A percentile compares a stretch with the other conserved stretches of the same genome.
Conservation (phyloP, 2,888 invertebrate genomes). For the Chymomyza procnemis region DNA sequence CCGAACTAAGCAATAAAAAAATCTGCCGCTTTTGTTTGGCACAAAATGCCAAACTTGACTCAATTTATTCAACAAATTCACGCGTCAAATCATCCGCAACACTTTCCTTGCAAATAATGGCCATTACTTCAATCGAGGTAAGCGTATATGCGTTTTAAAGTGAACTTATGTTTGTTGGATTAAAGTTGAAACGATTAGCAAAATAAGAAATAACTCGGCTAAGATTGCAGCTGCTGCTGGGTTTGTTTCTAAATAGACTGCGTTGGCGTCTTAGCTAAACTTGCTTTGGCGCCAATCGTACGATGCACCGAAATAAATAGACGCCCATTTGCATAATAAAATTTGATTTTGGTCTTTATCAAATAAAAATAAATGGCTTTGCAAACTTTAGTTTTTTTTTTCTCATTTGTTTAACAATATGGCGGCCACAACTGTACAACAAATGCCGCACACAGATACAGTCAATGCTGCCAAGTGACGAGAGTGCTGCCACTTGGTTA, state of each 20-base stretch:
- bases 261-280: slow-evolving; percentile 63
- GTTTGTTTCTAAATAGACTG: slow-evolving; percentile 69
- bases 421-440: slow-evolving; percentile 45
- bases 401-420: slow-evolving; percentile 34
- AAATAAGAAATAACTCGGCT: slow-evolving; percentile 45
- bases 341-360: neutral
- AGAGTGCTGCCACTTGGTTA: slow-evolving; percentile 35
- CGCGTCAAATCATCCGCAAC: slow-evolving; percentile 82
- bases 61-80: slow-evolving; percentile 82
- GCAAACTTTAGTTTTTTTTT: neutral
- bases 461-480: neutral
- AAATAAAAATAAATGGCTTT: neutral
- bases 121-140: slow-evolving; percentile 89
- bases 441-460: slow-evolving; percentile 26
- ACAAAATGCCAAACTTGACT: slow-evolving; percentile 82
- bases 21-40: slow-evolving; percentile 88
- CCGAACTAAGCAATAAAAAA: slow-evolving; percentile 81
- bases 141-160: slow-evolving; percentile 56
- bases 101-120: slow-evolving; percentile 87
- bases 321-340: neutral
- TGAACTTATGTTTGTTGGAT: slow-evolving; percentile 33
- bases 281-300: slow-evolving; percentile 15
- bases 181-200: neutral
- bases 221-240: slow-evolving; percentile 31
- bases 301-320: neutral